Percentiles rank a stretch among this genome's conserved stretches.
These are phyloP conservation scores for Agonum fuliginosum DNA, from an alignment of 2,888 invertebrate species.

Conservation along the genomic window DNA sequence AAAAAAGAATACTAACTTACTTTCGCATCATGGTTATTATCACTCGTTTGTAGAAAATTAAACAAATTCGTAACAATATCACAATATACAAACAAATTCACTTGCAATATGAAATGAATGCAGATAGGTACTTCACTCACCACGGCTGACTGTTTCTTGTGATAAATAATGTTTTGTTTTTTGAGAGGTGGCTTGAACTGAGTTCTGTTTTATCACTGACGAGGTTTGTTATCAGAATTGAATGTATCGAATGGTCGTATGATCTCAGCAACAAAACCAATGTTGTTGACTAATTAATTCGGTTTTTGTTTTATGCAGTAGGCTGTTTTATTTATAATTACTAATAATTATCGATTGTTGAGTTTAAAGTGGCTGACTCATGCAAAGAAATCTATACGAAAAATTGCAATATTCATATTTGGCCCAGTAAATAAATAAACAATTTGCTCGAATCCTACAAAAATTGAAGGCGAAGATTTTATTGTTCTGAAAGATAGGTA, in stretches of 20 bases:
- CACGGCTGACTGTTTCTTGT: neutral
- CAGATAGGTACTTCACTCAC: neutral
- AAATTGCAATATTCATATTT: too few species aligned
- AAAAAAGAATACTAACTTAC: neutral
- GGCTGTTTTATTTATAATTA: neutral
- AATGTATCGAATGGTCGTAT: constrained; percentile 1
- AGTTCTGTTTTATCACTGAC: neutral
- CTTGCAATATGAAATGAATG: neutral
- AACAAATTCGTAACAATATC: neutral
- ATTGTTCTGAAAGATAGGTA: too few species aligned
- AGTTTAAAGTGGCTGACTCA: too few species aligned
- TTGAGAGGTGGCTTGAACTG: constrained; percentile 12
- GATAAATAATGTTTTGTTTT: neutral
- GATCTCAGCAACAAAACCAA: neutral
- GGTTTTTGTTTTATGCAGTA: neutral
- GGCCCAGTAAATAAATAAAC: too few species aligned
- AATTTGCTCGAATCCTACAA: too few species aligned
- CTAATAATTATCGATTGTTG: neutral
- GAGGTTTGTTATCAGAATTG: neutral
- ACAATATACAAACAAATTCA: neutral
- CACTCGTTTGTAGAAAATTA: neutral
- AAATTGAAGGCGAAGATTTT: too few species aligned
- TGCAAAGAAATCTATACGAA: too few species aligned
- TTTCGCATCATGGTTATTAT: constrained; percentile 10
- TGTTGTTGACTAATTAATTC: constrained; percentile 13